phyloP scores from a whole-genome alignment of 2,797 vertebrate species.

The Chrosomus eos region DNA sequence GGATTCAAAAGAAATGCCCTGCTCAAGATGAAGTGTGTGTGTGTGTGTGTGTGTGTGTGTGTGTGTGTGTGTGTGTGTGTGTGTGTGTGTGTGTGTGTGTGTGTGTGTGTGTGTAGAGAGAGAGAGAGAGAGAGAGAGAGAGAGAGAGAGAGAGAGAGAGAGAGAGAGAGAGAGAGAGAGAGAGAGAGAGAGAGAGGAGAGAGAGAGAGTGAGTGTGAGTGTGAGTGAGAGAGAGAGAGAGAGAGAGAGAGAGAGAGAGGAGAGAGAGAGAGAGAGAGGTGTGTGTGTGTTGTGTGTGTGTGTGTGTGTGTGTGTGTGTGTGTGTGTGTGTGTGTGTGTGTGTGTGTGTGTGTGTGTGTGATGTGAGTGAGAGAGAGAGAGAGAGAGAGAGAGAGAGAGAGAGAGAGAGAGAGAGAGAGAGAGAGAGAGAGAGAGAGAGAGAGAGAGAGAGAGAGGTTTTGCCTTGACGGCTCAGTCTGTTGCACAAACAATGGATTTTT shows the following conservation, averaged over 20 bases:
- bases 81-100: neutral
- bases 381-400: slow-evolving; percentile 1
- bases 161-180: neutral
- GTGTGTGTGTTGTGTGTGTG: too few relatives aligned
- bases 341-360: too few relatives aligned
- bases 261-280: neutral
- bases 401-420: neutral
- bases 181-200: slow-evolving; percentile 21
- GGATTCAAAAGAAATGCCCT: slow-evolving; percentile 64
- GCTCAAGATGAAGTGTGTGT: slow-evolving; percentile 64
- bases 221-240: too few relatives aligned
- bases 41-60: slow-evolving; percentile 12
- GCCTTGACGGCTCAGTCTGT: slow-evolving; percentile 20
- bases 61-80: slow-evolving; percentile 5
- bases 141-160: neutral
- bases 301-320: too few relatives aligned
- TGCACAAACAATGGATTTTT: slow-evolving; percentile 35
- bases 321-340: too few relatives aligned
- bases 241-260: slow-evolving; percentile 2
- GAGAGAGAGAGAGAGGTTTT: slow-evolving; percentile 15
- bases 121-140: slow-evolving; percentile 1
- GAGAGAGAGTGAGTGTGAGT: too few relatives aligned
- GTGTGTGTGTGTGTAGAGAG: too few relatives aligned
- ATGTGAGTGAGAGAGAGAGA: neutral
- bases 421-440: neutral